These are phyloP conservation scores for Nesogale talazaci DNA, from an alignment of 2,113 vertebrate genomes.

Conservation along the genomic window DNA sequence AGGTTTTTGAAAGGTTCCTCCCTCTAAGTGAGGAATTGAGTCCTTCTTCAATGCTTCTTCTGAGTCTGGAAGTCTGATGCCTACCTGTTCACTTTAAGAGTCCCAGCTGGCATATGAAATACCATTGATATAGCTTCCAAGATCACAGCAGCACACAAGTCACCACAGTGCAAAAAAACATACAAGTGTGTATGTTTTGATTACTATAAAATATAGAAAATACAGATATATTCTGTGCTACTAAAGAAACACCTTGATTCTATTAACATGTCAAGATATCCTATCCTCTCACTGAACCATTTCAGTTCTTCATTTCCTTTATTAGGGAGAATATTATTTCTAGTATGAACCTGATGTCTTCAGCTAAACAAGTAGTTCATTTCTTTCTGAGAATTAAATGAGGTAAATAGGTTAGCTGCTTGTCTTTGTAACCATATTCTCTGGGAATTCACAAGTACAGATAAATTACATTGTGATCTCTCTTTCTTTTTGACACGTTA, in stretches of 20 bases:
- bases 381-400: background rate
- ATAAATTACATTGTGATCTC: background rate
- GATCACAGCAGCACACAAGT: too few relatives aligned
- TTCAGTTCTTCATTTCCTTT: background rate
- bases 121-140: too few relatives aligned
- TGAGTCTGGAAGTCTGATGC: too few relatives aligned
- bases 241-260: background rate
- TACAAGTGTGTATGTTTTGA: background rate
- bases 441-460: background rate
- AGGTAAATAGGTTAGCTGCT: background rate
- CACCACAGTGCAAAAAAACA: too few relatives aligned
- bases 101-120: too few relatives aligned
- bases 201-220: background rate
- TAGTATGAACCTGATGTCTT: background rate
- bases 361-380: background rate
- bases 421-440: conserved; percentile 1
- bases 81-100: too few relatives aligned
- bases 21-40: too few relatives aligned
- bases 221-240: background rate
- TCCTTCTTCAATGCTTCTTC: too few relatives aligned
- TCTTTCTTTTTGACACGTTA: background rate
- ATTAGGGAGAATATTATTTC: background rate
- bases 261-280: background rate
- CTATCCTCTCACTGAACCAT: background rate
- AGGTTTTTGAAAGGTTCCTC: too few relatives aligned